Percentiles rank a stretch among this genome's conserved stretches.
Evolutionary conservation across 2,888 invertebrate species (phyloP).

Genomic region (Limnephilus auricula): DNA sequence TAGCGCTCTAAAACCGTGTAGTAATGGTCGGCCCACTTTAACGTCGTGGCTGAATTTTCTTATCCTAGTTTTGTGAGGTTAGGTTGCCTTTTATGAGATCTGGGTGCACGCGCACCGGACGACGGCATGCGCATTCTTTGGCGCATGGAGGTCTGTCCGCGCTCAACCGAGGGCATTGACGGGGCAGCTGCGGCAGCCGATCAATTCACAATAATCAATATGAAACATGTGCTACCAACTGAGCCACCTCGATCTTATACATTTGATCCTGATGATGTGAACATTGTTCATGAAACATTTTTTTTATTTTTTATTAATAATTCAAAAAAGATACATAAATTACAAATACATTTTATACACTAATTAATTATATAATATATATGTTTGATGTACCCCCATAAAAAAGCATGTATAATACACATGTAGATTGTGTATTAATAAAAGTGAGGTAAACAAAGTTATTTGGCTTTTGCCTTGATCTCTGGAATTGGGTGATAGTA

Average conservation of each 20-base stretch:
- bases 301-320: no score
- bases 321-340: no score
- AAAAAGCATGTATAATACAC: no score
- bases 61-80: neutral
- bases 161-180: conserved; percentile 3
- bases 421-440: no score
- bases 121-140: conserved; percentile 15
- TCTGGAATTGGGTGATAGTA: no score
- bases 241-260: neutral
- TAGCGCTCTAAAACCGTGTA: neutral
- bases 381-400: no score
- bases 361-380: no score
- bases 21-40: neutral
- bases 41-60: neutral
- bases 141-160: neutral
- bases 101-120: conserved; percentile 33
- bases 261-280: no score
- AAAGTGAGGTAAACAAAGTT: no score
- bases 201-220: neutral
- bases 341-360: no score
- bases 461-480: no score
- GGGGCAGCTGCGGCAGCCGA: neutral
- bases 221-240: neutral
- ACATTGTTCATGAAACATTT: no score
- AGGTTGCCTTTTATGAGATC: conserved; percentile 2